Evolutionary conservation across 2,888 invertebrate species (phyloP).

Genomic region (Rosalia funebris): DNA sequence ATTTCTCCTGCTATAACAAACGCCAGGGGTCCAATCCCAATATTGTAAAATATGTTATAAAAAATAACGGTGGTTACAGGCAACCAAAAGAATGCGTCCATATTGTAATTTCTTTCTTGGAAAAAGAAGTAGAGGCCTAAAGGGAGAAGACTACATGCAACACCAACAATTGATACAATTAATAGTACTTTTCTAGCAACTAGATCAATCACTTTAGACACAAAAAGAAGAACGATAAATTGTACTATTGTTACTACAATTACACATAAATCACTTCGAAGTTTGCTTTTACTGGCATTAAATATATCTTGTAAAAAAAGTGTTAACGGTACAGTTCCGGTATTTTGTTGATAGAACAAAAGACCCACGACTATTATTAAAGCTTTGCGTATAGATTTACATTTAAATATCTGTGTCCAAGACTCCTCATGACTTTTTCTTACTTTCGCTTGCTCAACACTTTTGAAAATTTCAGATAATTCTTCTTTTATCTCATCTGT

Average conservation of each 20-base stretch:
- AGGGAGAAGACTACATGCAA: constrained; percentile 67
- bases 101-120: background rate
- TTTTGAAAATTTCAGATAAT: background rate
- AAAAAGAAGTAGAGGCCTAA: constrained; percentile 28
- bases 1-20: constrained; percentile 86
- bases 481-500: background rate
- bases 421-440: background rate
- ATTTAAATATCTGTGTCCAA: background rate
- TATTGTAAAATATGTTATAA: constrained; percentile 77
- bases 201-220: background rate
- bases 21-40: constrained; percentile 77
- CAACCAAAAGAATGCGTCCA: constrained; percentile 70
- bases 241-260: constrained; percentile 82
- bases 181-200: background rate
- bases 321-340: background rate
- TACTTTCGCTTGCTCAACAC: background rate
- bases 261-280: constrained; percentile 72
- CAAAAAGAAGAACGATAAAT: constrained; percentile 59
- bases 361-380: background rate
- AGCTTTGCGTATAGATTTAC: background rate
- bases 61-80: constrained; percentile 76
- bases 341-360: background rate
- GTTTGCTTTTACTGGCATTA: constrained; percentile 56
- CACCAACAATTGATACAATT: background rate
- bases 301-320: constrained; percentile 68